Base-by-base conservation (phyloP, 2,888 invertebrate species). In the Branchipolynoe longqiensis region DNA sequence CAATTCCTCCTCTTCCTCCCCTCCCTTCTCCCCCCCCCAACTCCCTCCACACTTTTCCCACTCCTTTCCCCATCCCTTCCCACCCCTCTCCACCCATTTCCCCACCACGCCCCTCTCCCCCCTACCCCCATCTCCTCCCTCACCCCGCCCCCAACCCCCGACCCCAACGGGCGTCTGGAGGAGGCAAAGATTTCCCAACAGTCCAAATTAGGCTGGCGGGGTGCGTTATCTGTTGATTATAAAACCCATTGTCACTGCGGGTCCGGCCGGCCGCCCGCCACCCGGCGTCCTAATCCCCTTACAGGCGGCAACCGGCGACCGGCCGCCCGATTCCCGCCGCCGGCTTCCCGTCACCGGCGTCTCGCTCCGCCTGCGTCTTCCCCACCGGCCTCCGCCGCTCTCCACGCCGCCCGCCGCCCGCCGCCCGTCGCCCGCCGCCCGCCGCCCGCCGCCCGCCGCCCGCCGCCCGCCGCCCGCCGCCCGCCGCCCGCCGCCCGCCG, bases 151-250 rank as follows among this genome's bases (percentile, higher is more conserved):
- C 48, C 48, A 54, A 41, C n/a, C 28, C 81, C 38, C 69, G 69
- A 36, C 69, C 69, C 38, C 69, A 4, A 14, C 38, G n/a, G 69
- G 69, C 69, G 38, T 69, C 36, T 14, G 69, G 33, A 2, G 78
- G 22, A 54, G 31, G 28, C 78, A 4, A 82, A 82, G 56, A 82
- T 82, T 82, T 82, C 82, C 82, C 82, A 31, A 82, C 38, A 58
- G 82, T 82, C 82, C 82, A 56, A 82, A 82, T 82, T 82, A 82
- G 41, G 41, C 38, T 8, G 56, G 56, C 82, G 12, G 33, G 31
- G 22, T 8, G 38, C 38, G 82, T 82, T 82, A 82, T 82, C 82
- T 82, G 58, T 54, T 82, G 82, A 56, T 82, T 82, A 82, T 82
- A 54, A 82, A 82, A 33, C 82, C 78, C 36, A 82, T 82, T 82